phyloP scores from a whole-genome alignment of 2,113 vertebrate genomes.

The Misgurnus anguillicaudatus region DNA sequence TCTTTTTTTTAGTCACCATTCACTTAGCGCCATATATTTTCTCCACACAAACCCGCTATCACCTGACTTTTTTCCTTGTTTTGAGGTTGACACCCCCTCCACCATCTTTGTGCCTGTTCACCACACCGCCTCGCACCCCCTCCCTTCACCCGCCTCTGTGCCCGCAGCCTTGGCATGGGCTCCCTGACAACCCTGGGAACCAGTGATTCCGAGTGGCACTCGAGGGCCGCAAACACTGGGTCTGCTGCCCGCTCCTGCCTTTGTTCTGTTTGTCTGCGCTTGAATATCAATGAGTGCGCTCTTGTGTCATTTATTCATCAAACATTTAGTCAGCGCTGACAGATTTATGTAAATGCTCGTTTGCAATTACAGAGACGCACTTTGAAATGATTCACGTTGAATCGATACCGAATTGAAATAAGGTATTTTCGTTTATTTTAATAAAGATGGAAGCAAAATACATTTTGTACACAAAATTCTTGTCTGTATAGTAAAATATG shows the following conservation, averaged over 20 bases:
- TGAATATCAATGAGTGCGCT: constrained; percentile 59
- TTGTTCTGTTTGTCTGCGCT: constrained; percentile 58
- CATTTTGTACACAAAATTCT: constrained; percentile 18
- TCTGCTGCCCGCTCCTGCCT: constrained; percentile 52
- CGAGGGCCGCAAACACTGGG: constrained; percentile 59
- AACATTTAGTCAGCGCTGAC: constrained; percentile 52
- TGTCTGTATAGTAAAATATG: constrained; percentile 18
- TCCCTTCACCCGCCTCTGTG: constrained; percentile 42
- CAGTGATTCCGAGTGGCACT: constrained; percentile 59
- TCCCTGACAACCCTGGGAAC: constrained; percentile 64
- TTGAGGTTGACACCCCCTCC: constrained; percentile 1
- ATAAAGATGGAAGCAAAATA: constrained; percentile 34
- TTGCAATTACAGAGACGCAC: constrained; percentile 20
- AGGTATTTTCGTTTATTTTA: constrained; percentile 34
- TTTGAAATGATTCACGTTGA: constrained; percentile 30
- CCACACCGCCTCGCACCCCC: constrained; percentile 5
- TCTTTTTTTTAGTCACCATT: constrained; percentile 21
- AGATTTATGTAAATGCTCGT: constrained; percentile 56
- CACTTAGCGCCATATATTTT: not conserved
- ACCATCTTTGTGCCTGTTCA: not conserved
- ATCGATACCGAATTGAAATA: constrained; percentile 24
- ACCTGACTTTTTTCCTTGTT: constrained; percentile 33
- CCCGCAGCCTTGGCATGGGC: constrained; percentile 54
- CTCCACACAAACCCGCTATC: constrained; percentile 1
- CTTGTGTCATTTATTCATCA: constrained; percentile 58